Evolutionary conservation across 1,140 invertebrate genomes (phyloP).

Genomic region (Nephotettix cincticeps): DNA sequence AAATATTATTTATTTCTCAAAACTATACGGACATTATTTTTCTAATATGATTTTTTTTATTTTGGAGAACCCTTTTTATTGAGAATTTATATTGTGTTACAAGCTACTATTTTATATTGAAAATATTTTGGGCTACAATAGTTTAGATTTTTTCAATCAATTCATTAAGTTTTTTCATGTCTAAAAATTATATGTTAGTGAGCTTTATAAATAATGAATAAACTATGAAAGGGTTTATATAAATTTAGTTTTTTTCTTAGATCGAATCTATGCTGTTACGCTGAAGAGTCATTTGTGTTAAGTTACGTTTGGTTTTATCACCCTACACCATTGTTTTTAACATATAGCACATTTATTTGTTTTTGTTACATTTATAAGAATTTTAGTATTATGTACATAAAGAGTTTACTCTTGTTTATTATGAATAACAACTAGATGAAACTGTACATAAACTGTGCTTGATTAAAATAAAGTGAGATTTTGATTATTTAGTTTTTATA

Average conservation of each 20-base stretch:
- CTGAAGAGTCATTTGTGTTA: background rate
- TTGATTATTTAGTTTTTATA: background rate
- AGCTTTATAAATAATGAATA: background rate
- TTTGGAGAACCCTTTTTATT: too few relatives aligned
- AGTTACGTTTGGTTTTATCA: background rate
- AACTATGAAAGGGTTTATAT: background rate
- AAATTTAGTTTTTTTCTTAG: background rate
- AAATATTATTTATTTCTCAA: too few relatives aligned
- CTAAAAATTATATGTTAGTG: background rate
- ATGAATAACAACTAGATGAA: background rate
- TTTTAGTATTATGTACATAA: slow-evolving; percentile 15
- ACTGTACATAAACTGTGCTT: slow-evolving; percentile 11
- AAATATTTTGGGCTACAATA: too few relatives aligned
- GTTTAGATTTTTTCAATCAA: too few relatives aligned
- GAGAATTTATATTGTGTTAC: too few relatives aligned
- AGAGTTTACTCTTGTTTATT: slow-evolving; percentile 11
- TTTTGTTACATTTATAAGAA: background rate
- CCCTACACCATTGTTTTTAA: background rate
- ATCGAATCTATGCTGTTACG: background rate
- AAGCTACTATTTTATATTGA: too few relatives aligned
- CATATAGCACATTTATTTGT: background rate
- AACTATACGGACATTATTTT: too few relatives aligned
- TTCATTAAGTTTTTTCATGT: too few relatives aligned
- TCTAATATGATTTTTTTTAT: too few relatives aligned
- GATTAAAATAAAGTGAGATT: background rate